Evolutionary conservation across 2,113 vertebrate genomes (phyloP), one percentile per base, ranked within the genome.

Genomic region (Diphyllodes magnificus): DNA sequence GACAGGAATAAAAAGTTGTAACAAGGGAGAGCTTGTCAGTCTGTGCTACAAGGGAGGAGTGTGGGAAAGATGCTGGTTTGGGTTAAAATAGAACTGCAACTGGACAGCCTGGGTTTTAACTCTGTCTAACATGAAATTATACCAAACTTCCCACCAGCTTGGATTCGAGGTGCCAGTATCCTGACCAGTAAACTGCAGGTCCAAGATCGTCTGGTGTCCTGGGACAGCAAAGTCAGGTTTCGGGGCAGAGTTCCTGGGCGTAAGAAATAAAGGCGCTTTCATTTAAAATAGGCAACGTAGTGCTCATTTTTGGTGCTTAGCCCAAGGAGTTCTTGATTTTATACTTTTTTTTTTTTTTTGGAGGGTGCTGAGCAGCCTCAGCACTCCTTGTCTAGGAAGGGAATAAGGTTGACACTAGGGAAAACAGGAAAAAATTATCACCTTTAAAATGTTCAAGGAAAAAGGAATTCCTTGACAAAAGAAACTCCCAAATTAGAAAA

Each of bases 11-110:
- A 94, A 59, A 90, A 40, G 21, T 4, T 76, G 27, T 25, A 49
- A 49, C 24, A 45, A 81, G 69, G 64, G 80, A 94, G 76, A 93
- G 13, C 44, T 94, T 93, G 82, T 87, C 89, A 89, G 49, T 61
- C 82, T 85, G 27, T 47, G 42, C 79, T 88, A 15, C 7, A 23
- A 88, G 83, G 86, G 68, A 93, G 82, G 83, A 92, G 64, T 95
- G 92, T 96, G 96, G 88, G 94, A 97, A 96, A 92, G 91, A 97
- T n/a, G 64, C 47, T 78, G 37, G 59, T 18, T 47, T 86, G 72
- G 54, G 90, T 90, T 92, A 97, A 95, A 97, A 94, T 93, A 95
- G 88, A 80, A 20, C 42, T 44, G 54, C 1, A 16, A 78, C 60
- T 2, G 27, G 60, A 50, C 80, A 88, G 91, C 10, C 35, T 81